A percentile compares a stretch with the other conserved stretches of the same genome.
These are phyloP conservation scores for Antrozous pallidus DNA, from an alignment of 2,797 vertebrate genomes.

Conservation along the genomic window DNA sequence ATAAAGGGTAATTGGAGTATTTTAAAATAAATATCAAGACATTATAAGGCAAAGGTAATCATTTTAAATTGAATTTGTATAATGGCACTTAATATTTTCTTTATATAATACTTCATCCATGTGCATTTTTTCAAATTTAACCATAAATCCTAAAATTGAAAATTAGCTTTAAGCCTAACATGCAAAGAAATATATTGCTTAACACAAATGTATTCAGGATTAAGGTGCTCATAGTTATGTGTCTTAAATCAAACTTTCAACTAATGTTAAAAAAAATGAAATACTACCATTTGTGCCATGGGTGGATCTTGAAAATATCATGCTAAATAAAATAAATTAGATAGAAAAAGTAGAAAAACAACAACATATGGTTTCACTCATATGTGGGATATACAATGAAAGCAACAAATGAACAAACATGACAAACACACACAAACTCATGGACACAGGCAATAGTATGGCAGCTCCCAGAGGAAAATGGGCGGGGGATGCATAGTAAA, in stretches of 20 bases:
- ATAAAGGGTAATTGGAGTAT: background rate
- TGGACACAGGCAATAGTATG: no score
- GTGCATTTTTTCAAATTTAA: background rate
- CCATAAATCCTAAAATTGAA: background rate
- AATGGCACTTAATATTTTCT: background rate
- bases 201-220: background rate
- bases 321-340: background rate
- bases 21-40: slow-evolving; percentile 16
- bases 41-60: background rate
- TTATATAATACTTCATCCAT: background rate
- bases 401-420: background rate
- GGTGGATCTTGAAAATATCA: background rate
- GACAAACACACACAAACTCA: background rate
- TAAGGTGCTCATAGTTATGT: background rate
- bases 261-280: background rate
- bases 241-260: background rate
- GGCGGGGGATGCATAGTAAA: background rate
- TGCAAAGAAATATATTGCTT: background rate
- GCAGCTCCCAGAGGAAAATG: background rate
- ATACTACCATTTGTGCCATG: background rate
- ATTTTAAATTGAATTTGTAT: background rate
- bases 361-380: background rate
- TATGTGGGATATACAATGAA: background rate
- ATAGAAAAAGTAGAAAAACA: background rate
- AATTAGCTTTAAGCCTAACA: background rate